Percentiles rank a stretch among this genome's conserved stretches.
These are phyloP conservation scores for Bombus difficillimus DNA, from an alignment of 1,140 invertebrate genomes.

Conservation along the genomic window DNA sequence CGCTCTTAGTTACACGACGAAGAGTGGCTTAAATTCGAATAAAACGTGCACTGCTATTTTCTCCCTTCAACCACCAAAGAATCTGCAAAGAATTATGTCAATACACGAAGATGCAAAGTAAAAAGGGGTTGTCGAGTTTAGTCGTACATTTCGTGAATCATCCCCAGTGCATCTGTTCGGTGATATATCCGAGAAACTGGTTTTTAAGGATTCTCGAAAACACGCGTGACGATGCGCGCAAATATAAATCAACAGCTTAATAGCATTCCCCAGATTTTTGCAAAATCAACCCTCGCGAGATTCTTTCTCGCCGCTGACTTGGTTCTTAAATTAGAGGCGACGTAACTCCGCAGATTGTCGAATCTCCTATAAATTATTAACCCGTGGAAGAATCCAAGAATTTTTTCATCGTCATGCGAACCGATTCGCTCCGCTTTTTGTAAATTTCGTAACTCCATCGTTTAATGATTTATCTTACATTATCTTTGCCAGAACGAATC, in stretches of 20 bases:
- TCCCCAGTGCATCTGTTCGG: neutral
- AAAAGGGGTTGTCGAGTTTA: too few species aligned
- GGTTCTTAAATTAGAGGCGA: slow-evolving; percentile 7
- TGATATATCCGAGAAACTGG: neutral
- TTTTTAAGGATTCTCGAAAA: neutral
- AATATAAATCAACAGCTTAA: slow-evolving; percentile 47
- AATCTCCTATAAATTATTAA: neutral
- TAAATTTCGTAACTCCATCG: neutral
- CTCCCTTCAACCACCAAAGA: too few species aligned
- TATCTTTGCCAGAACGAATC: neutral
- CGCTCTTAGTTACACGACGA: too few species aligned
- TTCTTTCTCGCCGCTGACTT: neutral
- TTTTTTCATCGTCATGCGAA: neutral
- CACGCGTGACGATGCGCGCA: slow-evolving; percentile 15
- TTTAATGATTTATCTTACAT: neutral
- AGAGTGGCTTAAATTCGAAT: too few species aligned
- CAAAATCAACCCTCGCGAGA: neutral
- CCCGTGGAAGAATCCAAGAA: neutral
- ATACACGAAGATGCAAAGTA: too few species aligned
- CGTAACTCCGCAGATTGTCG: neutral
- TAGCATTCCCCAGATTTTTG: slow-evolving; percentile 26
- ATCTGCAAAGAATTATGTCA: too few species aligned
- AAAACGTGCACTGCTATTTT: too few species aligned
- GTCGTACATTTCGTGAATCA: neutral
- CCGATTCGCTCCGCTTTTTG: too few species aligned